Conservation (phyloP, 2,888 invertebrate genomes). For the Brachyopa scutellaris region DNA sequence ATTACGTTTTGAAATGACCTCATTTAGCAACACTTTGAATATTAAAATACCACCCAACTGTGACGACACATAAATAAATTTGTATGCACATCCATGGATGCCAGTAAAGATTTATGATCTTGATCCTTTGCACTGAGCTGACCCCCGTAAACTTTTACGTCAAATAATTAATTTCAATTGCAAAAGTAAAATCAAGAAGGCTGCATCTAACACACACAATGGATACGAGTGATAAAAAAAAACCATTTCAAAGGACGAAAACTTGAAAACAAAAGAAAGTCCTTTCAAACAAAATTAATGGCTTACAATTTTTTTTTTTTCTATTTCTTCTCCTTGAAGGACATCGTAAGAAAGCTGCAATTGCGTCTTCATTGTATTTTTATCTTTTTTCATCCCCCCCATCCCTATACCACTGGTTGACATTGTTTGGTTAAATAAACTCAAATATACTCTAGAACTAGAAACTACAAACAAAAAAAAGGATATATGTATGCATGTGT, state of each 20-base stretch:
- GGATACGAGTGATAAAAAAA: background rate
- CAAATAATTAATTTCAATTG: constrained; percentile 49
- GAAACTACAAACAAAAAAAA: background rate
- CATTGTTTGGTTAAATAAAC: constrained; percentile 30
- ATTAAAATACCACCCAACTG: no score
- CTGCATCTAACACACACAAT: background rate
- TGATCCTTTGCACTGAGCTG: background rate
- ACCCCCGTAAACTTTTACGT: background rate
- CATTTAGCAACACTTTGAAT: no score
- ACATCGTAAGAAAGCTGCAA: constrained; percentile 46
- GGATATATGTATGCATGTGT: background rate
- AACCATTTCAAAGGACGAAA: constrained; percentile 20
- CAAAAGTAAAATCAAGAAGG: constrained; percentile 12
- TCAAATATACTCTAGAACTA: constrained; percentile 6
- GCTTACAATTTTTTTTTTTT: background rate
- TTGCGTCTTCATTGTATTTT: constrained; percentile 13
- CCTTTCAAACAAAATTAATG: constrained; percentile 15
- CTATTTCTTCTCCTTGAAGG: background rate
- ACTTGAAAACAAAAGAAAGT: background rate
- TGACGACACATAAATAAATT: no score
- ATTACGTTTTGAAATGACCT: no score
- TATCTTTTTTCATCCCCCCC: background rate
- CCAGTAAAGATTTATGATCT: constrained; percentile 32
- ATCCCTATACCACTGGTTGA: background rate
- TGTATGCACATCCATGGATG: no score